phyloP scores from a whole-genome alignment of 2,113 vertebrate species.

The Arizona elegans region DNA sequence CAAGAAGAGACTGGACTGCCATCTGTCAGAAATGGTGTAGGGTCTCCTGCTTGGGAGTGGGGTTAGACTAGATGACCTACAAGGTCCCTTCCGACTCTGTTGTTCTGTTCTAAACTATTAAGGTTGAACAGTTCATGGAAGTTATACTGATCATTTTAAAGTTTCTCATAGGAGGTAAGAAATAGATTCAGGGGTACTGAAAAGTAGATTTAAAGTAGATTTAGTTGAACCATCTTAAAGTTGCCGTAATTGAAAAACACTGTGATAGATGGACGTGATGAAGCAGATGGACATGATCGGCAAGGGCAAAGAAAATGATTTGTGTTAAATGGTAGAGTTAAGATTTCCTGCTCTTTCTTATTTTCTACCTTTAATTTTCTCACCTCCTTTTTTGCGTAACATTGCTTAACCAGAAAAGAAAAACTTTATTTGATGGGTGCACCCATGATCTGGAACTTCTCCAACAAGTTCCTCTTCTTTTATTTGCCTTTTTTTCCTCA shows the following conservation, averaged over 20 bases:
- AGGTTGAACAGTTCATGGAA: background rate
- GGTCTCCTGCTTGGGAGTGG: too few relatives aligned
- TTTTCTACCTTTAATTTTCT: background rate
- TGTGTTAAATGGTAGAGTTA: background rate
- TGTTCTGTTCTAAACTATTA: background rate
- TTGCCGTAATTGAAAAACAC: background rate
- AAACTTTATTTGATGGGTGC: background rate
- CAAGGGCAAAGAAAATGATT: background rate
- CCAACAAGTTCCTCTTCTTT: too few relatives aligned
- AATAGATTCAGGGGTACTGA: background rate
- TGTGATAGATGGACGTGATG: background rate
- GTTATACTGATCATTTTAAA: background rate
- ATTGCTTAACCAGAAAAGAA: background rate
- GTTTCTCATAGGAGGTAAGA: background rate
- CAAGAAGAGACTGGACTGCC: too few relatives aligned
- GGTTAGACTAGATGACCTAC: too few relatives aligned
- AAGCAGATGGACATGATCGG: background rate
- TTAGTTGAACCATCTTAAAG: background rate
- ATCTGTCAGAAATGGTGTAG: too few relatives aligned
- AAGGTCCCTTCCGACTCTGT: too few relatives aligned
- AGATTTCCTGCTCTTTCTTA: background rate
- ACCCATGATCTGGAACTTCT: background rate
- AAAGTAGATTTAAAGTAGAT: background rate
- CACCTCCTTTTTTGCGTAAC: background rate
- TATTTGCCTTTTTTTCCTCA: background rate